Base-by-base conservation (phyloP, 2,888 invertebrate species). In the Lapara coniferarum region DNA sequence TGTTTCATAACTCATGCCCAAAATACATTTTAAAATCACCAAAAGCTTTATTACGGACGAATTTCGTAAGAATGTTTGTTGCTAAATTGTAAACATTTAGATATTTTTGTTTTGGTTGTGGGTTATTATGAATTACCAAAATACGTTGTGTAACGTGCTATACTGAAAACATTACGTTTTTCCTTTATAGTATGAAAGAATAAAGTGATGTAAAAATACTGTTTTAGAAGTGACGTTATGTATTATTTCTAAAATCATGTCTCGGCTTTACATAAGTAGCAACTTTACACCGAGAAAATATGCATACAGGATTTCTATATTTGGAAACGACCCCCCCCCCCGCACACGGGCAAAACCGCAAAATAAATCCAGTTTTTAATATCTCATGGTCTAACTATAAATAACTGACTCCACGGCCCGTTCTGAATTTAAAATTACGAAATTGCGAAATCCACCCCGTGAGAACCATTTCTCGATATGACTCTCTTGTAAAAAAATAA, bases 401-500 rank as follows among this genome's bases (percentile, higher is more conserved):
- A 37, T 8, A 37, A 2, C 37, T 37, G 37, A 37, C 37, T 8
- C 8, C 37, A 37, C 37, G 7, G 8, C 37, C 37, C 1, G 37
- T 37, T 1, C 25, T 25, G 10, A n/a, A 37, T 53, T 52, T 25
- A 12, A 59, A 44, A n/a, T 37, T 59, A n/a, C 10, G n/a, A 37
- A 52, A 66, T 52, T 30, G 53, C 53, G 52, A 66, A 66, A 51
- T 19, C 68, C 68, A 68, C 74, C 85, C 85, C 93, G 93, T 93
- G 93, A 89, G 93, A 93, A 93, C 81, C 77, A 79, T 79, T 82
- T 77, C 72, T 74, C 74, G 76, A 79, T 83, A 81, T 84, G 83
- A 88, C 85, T 89, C 88, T 86, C 87, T 82, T 77, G 81, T 79
- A 87, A 86, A 86, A 89, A 89, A 83, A 86, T 80, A 83, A 73